phyloP scores from a whole-genome alignment of 2,888 invertebrate genomes.

The Villa cingulata region DNA sequence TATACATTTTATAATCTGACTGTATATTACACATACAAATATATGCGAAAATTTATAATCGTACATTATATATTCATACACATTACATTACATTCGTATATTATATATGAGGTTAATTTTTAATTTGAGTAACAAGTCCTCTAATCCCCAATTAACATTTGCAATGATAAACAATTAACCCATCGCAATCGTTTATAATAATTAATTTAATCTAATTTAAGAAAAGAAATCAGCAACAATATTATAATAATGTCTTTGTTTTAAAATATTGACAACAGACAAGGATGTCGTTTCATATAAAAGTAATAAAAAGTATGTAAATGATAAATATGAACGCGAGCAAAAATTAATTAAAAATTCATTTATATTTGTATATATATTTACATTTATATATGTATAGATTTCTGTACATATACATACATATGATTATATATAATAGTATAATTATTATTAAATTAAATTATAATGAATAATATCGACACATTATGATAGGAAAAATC shows the following conservation, averaged over 20 bases:
- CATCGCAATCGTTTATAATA: conserved; percentile 5
- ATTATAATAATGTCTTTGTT: neutral
- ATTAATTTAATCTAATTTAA: neutral
- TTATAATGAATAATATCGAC: too few species aligned
- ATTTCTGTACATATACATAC: too few species aligned
- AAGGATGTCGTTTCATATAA: too few species aligned
- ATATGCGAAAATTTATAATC: neutral
- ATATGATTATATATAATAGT: too few species aligned
- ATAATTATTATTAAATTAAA: too few species aligned
- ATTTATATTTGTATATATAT: too few species aligned
- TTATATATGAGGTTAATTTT: conserved; percentile 5
- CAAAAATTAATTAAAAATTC: neutral
- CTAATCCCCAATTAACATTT: conserved; percentile 10
- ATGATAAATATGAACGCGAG: neutral
- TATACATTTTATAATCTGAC: too few species aligned
- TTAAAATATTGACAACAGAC: too few species aligned
- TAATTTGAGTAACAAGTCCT: conserved; percentile 9
- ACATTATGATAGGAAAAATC: too few species aligned
- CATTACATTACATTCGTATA: too few species aligned
- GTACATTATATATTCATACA: neutral
- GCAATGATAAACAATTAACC: conserved; percentile 9
- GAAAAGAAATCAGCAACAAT: neutral
- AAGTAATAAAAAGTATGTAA: too few species aligned
- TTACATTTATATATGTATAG: too few species aligned
- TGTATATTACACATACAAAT: neutral